Evolutionary conservation across 2,797 vertebrate genomes (phyloP).

Genomic region (Artibeus jamaicensis): DNA sequence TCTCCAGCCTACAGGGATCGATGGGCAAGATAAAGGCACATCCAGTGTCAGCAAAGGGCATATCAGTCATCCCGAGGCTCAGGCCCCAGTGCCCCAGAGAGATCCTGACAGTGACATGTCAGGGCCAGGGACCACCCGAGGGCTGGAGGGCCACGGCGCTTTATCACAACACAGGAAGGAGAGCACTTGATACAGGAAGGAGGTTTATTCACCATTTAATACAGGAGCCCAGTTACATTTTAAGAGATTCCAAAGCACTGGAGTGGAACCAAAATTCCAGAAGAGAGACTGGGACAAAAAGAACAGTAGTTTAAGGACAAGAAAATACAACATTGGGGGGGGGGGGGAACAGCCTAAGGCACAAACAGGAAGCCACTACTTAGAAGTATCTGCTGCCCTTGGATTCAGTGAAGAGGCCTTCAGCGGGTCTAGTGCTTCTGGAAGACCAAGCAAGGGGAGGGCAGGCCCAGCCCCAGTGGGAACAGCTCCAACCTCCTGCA

Average conservation of each 20-base stretch:
- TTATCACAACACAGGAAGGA: neutral
- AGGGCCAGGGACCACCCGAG: neutral
- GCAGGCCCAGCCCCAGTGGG: neutral
- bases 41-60: neutral
- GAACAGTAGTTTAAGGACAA: neutral
- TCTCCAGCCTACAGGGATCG: neutral
- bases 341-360: neutral
- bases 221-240: neutral
- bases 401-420: neutral
- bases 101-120: rapidly evolving
- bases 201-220: neutral
- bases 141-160: neutral
- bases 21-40: neutral
- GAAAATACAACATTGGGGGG: neutral
- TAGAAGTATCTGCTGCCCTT: neutral
- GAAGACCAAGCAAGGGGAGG: neutral
- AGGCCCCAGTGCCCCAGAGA: neutral
- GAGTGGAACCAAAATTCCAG: neutral
- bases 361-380: neutral
- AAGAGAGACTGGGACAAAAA: neutral
- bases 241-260: neutral
- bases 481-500: neutral
- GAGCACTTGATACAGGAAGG: neutral
- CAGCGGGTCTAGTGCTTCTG: neutral
- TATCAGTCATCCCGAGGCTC: neutral